A percentile compares a stretch with the other conserved stretches of the same genome.
Conservation (phyloP, 1,140 invertebrate species). For the Asobara japonica region DNA sequence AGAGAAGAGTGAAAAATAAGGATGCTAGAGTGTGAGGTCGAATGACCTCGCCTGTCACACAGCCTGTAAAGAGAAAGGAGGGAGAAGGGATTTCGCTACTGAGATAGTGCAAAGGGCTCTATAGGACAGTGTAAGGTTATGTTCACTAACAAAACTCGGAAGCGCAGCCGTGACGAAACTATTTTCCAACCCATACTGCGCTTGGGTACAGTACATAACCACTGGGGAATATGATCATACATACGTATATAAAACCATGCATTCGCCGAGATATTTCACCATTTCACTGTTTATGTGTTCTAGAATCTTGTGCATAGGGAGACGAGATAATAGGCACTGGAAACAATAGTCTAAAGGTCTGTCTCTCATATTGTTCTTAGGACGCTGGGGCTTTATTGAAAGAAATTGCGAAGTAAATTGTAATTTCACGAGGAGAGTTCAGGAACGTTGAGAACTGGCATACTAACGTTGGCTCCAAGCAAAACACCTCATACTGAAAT, state of each 20-base stretch:
- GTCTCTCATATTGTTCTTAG: background rate
- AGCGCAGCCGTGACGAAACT: constrained; percentile 25
- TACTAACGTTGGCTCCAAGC: too few species aligned
- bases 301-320: constrained; percentile 14
- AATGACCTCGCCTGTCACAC: constrained; percentile 14
- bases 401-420: constrained; percentile 4
- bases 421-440: background rate
- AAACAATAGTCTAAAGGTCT: constrained; percentile 33
- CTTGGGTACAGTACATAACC: background rate
- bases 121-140: background rate
- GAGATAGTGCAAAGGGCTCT: background rate
- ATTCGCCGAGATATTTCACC: background rate
- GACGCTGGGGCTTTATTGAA: background rate
- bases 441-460: too few species aligned
- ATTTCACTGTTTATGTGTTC: background rate
- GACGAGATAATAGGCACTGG: constrained; percentile 42
- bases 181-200: constrained; percentile 1
- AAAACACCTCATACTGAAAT: too few species aligned
- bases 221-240: constrained; percentile 11
- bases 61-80: constrained; percentile 19
- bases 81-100: background rate
- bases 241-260: background rate
- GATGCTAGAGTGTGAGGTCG: background rate
- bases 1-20: constrained; percentile 17
- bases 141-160: background rate